These are phyloP conservation scores for Agrilus planipennis DNA, from an alignment of 1,140 invertebrate species.

Conservation along the genomic window DNA sequence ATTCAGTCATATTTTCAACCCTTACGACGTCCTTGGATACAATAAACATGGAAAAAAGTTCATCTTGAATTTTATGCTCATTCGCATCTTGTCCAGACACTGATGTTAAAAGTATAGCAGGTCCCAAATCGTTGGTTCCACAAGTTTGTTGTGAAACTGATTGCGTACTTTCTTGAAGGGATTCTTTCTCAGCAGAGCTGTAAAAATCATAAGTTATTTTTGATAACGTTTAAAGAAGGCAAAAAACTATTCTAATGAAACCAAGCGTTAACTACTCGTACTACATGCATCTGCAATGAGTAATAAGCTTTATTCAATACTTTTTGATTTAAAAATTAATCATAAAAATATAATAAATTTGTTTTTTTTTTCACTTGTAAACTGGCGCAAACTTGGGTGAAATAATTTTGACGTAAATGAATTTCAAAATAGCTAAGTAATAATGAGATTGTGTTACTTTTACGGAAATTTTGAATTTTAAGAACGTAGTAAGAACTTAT, in stretches of 20 bases:
- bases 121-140: not conserved
- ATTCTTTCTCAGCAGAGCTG: conserved; percentile 1
- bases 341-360: too few species aligned
- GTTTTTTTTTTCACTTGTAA: too few species aligned
- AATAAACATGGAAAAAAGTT: conserved; percentile 27
- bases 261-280: too few species aligned
- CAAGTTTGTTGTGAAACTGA: not conserved
- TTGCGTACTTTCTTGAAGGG: conserved; percentile 3
- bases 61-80: conserved; percentile 18
- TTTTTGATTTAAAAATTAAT: too few species aligned
- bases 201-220: not conserved
- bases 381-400: too few species aligned
- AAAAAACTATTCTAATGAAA: not conserved
- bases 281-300: too few species aligned
- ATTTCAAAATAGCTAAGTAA: too few species aligned
- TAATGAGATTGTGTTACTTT: too few species aligned
- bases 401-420: too few species aligned
- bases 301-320: too few species aligned
- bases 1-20: conserved; percentile 18
- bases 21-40: conserved; percentile 20
- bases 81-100: conserved; percentile 3
- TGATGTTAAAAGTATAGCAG: conserved; percentile 9
- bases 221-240: not conserved
- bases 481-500: too few species aligned
- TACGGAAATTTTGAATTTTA: too few species aligned